Base-by-base conservation (phyloP, 2,113 vertebrate genomes). In the Ictalurus punctatus region DNA sequence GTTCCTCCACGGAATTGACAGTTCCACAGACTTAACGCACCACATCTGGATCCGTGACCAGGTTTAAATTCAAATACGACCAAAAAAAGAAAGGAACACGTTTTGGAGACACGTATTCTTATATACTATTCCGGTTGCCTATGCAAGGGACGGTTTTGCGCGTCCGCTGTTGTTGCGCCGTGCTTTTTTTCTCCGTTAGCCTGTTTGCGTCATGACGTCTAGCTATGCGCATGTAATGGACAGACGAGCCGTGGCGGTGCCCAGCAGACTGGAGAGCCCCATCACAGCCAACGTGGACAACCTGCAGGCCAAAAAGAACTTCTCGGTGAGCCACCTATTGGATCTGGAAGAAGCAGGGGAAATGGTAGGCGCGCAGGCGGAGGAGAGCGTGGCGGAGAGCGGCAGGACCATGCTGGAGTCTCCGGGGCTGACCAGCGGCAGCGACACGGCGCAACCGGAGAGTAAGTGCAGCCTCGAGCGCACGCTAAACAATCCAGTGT, bases 301-400 rank as follows among this genome's bases (percentile, higher is more conserved):
- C 94, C 96, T 99, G 94, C 98, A 99, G 94, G 97, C 96, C 90
- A 99, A 99, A 92, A 99, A 99, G 97, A 99, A 99, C 96, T 99
- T 99, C 96, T 98, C 98, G 7, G 98, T 99, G 89, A 99, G 98
- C 95, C 98, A 99, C 97, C 97, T 99, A 97, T 91, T 99, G 94
- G 98, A 99, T 93, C 97, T 99, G 95, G 98, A 99, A 91, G 98
- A 99, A 92, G 98, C 98, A 90, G 97, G 96, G 73, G 98, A 99
- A 90, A 97, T 98, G 97, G 97, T 96, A 83, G 97, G 97, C 65
- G 95, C 94, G 23, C 98, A 98, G 93, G 94, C 96, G 21, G 98
- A 98, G 86, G 98, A 99, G 89, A 95, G 96, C 83, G 96, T 96
- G 88, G 97, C 96, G 84, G 98, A 99, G 91, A 95, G 97, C 85